Percentiles rank a stretch among this genome's conserved stretches.
phyloP scores from a whole-genome alignment of 2,888 invertebrate genomes.

The Cheilosia variabilis region DNA sequence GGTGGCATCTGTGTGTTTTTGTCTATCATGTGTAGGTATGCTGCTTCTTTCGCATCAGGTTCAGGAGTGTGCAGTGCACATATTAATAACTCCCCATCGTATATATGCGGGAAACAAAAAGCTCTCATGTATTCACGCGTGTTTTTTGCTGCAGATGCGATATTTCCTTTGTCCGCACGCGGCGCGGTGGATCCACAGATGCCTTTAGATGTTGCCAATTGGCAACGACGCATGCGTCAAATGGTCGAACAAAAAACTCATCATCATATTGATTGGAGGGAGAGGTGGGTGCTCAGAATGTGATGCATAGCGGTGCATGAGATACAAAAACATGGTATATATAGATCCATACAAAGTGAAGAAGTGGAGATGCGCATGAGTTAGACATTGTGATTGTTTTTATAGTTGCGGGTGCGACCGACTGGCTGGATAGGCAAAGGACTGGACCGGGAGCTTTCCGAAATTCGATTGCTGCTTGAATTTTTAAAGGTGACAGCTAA shows the following conservation, averaged over 20 bases:
- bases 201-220: conserved; percentile 66
- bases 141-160: conserved; percentile 43
- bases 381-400: conserved; percentile 28
- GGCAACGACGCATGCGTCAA: conserved; percentile 69
- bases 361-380: conserved; percentile 61
- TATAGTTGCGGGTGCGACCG: not conserved
- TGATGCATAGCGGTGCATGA: conserved; percentile 67
- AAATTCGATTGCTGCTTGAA: conserved; percentile 24
- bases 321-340: conserved; percentile 27
- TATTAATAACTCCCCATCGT: conserved; percentile 48
- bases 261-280: conserved; percentile 35
- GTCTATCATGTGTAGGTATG: conserved; percentile 23
- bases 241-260: conserved; percentile 69
- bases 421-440: conserved; percentile 21
- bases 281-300: conserved; percentile 6
- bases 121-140: conserved; percentile 32
- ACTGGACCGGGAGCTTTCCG: conserved; percentile 22
- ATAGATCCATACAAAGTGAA: conserved; percentile 42
- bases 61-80: conserved; percentile 7
- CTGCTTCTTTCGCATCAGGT: not conserved
- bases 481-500: conserved; percentile 12
- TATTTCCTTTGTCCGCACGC: conserved; percentile 25
- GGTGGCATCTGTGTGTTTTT: conserved; percentile 66
- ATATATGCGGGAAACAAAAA: conserved; percentile 40
- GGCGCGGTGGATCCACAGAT: conserved; percentile 15